Evolutionary conservation across 2,113 vertebrate species (phyloP).

Genomic region (Brienomyrus longianalis): DNA sequence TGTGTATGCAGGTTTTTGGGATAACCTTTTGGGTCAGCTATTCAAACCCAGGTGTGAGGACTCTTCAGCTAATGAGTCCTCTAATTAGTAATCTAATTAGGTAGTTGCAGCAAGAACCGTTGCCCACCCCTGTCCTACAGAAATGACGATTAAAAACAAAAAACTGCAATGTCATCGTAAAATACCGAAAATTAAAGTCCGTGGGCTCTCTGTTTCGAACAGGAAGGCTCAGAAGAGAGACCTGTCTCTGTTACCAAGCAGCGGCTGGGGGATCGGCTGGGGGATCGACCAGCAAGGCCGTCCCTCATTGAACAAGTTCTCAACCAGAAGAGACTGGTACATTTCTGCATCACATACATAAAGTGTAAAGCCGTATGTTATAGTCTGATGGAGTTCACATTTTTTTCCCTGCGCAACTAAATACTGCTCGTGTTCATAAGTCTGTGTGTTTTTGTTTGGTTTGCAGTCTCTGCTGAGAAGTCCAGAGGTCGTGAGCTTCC

Average conservation of each 20-base stretch:
- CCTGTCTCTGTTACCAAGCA: slow-evolving; percentile 87
- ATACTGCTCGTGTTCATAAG: background rate
- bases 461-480: slow-evolving; percentile 88
- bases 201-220: background rate
- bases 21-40: too few species aligned
- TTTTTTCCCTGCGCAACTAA: background rate
- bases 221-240: slow-evolving; percentile 80
- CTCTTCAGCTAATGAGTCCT: too few species aligned
- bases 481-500: slow-evolving; percentile 91
- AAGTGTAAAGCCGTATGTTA: background rate
- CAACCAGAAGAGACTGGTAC: slow-evolving; percentile 94
- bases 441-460: slow-evolving; percentile 26
- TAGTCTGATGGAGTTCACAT: background rate
- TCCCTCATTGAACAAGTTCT: slow-evolving; percentile 93
- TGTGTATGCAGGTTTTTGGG: too few species aligned
- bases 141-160: background rate
- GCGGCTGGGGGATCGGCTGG: slow-evolving; percentile 70
- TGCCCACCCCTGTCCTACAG: too few species aligned
- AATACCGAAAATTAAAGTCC: background rate
- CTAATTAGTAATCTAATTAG: too few species aligned
- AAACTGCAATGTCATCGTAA: background rate
- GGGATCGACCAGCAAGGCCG: slow-evolving; percentile 88
- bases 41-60: too few species aligned
- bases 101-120: too few species aligned
- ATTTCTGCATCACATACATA: slow-evolving; percentile 26